These are phyloP conservation scores for Epistrophe grossulariae DNA, from an alignment of 2,888 invertebrate genomes.

Conservation along the genomic window DNA sequence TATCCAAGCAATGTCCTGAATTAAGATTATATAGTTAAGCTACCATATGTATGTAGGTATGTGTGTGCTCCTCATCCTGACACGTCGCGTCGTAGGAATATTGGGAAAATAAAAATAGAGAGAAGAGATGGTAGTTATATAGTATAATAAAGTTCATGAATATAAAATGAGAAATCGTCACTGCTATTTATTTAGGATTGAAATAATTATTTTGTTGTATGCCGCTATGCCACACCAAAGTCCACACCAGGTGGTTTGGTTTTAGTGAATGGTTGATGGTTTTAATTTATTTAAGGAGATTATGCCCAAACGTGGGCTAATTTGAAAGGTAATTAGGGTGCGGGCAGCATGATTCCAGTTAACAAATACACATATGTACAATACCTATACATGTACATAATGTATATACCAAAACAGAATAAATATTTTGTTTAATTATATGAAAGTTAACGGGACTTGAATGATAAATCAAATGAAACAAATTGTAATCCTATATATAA, in stretches of 20 bases:
- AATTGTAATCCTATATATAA: constrained; percentile 30
- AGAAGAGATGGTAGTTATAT: no score
- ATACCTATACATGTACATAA: no score
- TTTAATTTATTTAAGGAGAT: constrained; percentile 72
- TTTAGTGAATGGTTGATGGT: constrained; percentile 15
- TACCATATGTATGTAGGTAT: background rate
- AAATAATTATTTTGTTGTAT: constrained; percentile 48
- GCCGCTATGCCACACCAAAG: background rate
- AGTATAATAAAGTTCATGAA: constrained; percentile 45
- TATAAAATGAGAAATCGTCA: constrained; percentile 62
- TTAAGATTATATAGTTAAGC: constrained; percentile 53
- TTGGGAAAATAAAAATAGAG: background rate
- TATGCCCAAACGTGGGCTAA: constrained; percentile 68
- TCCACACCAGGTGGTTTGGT: constrained; percentile 25
- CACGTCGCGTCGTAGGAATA: background rate
- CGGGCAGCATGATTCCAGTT: constrained; percentile 32
- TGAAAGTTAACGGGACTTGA: constrained; percentile 17
- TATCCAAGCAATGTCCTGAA: constrained; percentile 47
- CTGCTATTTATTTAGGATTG: constrained; percentile 60
- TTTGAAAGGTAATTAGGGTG: constrained; percentile 65
- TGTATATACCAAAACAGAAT: constrained; percentile 3
- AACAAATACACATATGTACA: constrained; percentile 6
- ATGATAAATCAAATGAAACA: constrained; percentile 21
- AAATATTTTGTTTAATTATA: constrained; percentile 32
- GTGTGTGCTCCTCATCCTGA: background rate